Conservation (phyloP, 1,140 invertebrate species). For the Drosophila takahashii region DNA sequence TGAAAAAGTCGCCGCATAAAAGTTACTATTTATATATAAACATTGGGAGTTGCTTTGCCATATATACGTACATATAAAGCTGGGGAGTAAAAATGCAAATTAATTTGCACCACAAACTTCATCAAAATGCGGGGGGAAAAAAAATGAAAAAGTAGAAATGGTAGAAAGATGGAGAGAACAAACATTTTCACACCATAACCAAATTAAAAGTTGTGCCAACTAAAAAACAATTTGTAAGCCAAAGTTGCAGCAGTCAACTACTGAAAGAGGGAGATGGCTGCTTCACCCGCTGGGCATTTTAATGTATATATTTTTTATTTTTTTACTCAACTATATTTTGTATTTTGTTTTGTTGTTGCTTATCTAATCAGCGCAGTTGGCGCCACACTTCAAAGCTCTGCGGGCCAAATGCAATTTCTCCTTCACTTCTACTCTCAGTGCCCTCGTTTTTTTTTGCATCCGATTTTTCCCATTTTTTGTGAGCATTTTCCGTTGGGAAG, state of each 20-base stretch:
- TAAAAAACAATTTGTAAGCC: constrained; percentile 81
- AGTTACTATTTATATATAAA: constrained; percentile 46
- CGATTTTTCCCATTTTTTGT: constrained; percentile 13
- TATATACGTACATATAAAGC: neutral
- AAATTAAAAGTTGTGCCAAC: constrained; percentile 78
- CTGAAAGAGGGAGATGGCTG: constrained; percentile 1
- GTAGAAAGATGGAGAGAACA: constrained; percentile 35
- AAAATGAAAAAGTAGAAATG: neutral
- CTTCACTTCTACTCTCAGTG: neutral
- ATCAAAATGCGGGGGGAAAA: constrained; percentile 45
- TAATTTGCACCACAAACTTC: constrained; percentile 73
- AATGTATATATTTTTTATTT: constrained; percentile 9
- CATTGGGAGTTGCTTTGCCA: constrained; percentile 18
- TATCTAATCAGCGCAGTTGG: constrained; percentile 77
- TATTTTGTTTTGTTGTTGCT: constrained; percentile 48
- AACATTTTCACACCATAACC: constrained; percentile 81
- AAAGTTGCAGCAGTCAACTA: constrained; percentile 69
- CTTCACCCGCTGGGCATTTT: constrained; percentile 34
- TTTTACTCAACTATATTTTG: constrained; percentile 5
- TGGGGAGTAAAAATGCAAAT: constrained; percentile 65
- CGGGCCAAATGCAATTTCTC: constrained; percentile 52
- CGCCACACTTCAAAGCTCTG: constrained; percentile 61
- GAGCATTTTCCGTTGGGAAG: constrained; percentile 19
- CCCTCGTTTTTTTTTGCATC: neutral
- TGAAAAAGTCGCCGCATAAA: constrained; percentile 61